Evolutionary conservation across 64 coral and sea anemone species (phyloP), one percentile per base, ranked within the genome.

Genomic region (Trachythela sp.): DNA sequence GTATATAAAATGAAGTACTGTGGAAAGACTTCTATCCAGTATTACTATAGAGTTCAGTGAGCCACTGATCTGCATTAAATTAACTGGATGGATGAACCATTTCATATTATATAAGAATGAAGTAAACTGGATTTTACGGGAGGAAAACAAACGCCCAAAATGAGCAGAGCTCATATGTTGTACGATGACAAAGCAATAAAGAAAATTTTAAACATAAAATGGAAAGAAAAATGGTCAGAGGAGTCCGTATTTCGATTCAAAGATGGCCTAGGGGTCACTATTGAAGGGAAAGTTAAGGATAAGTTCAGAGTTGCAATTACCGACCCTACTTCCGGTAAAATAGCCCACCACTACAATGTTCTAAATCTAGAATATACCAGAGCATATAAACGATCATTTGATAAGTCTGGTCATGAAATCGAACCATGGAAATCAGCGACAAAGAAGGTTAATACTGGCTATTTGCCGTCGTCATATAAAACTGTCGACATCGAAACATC

Each of bases 301-400:
- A 64, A 64, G 56, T 64, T 24, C 6, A 64, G 24, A 64, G 26
- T 64, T 64, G 56, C 56, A n/a, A 64, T 64, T 64, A n/a, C 15
- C 26, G 56, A 64, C 8, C 6, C 56, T 64, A n/a, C 56, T 80
- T 80, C 32, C 0, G 33, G 75, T 36, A 37, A 35, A 35, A 30
- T 37, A 30, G 33, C 8, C 34, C 11, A 9, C 10, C 75, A 80
- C 11, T 80, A 80, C 30, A 80, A 14, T 80, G 31, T 80, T 34
- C 3, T 80, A 39, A 10, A 80, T 9, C 13, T 80, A 34, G 37
- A 80, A 35, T 80, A 34, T 39, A 36, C 0, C 2, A 80, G 18
- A 37, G 75, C 75, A 18, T 80, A 80, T 36, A 80, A 80, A 39
- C 75, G 75, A 80, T 37, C 33, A 14, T 80, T 80, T 80, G 37